phyloP scores from a whole-genome alignment of 2,888 invertebrate genomes.

The Pemphredon lugubris region DNA sequence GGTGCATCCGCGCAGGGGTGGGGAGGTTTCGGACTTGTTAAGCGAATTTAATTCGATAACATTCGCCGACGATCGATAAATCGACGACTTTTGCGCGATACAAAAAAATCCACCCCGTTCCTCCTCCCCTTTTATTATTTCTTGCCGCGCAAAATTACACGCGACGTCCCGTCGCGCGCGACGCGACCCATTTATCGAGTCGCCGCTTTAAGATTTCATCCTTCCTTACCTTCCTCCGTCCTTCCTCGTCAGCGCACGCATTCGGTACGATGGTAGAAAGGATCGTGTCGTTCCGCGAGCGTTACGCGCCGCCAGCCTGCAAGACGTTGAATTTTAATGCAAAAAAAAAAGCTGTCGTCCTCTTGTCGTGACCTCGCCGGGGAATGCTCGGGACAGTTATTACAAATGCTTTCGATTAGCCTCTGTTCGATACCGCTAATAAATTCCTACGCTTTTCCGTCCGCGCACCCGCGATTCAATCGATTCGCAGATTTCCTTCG shows the following conservation, averaged over 20 bases:
- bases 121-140: neutral
- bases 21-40: neutral
- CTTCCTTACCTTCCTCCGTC: too few species aligned
- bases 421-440: conserved; percentile 42
- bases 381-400: conserved; percentile 58
- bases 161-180: neutral
- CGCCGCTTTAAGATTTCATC: neutral
- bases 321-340: conserved; percentile 53
- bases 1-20: neutral
- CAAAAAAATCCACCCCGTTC: too few species aligned
- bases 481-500: conserved; percentile 39
- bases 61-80: neutral
- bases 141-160: neutral
- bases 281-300: conserved; percentile 10
- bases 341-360: conserved; percentile 58
- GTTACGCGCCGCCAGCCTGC: conserved; percentile 24
- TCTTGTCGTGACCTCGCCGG: conserved; percentile 59
- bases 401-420: conserved; percentile 54
- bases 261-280: conserved; percentile 16
- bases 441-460: conserved; percentile 45
- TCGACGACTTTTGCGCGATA: neutral
- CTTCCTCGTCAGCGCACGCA: neutral
- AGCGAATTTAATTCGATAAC: neutral
- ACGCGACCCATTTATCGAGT: neutral
- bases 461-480: conserved; percentile 17